Conservation (phyloP, 2,797 vertebrate species). For the Neosilurus mollespiculum region DNA sequence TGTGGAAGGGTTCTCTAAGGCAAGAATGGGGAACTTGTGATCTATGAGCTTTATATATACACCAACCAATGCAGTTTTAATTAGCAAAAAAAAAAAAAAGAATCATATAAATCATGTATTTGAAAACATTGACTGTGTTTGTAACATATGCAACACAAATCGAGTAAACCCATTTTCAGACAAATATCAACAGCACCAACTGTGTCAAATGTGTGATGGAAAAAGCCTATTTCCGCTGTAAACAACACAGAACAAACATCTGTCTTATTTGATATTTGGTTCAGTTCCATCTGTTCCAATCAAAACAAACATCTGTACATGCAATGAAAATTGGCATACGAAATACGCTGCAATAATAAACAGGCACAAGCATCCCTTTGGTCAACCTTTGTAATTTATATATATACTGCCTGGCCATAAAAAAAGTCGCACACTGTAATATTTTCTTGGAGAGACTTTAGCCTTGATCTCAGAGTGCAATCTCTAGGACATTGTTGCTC, state of each 20-base stretch:
- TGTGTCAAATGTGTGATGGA: neutral
- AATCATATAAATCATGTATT: no score
- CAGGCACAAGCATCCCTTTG: conserved; percentile 28
- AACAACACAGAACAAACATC: conserved; percentile 31
- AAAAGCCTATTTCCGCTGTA: conserved; percentile 11
- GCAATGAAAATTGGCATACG: neutral
- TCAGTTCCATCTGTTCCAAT: conserved; percentile 48
- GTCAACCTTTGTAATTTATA: conserved; percentile 2
- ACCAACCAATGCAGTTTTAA: neutral
- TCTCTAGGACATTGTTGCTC: no score
- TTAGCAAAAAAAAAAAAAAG: neutral
- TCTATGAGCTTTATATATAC: neutral
- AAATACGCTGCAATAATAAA: conserved; percentile 41
- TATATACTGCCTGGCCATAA: no score
- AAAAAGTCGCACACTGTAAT: no score
- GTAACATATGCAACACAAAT: neutral
- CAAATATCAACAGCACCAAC: neutral
- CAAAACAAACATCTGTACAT: conserved; percentile 44
- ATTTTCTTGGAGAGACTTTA: no score
- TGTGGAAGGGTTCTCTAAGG: neutral
- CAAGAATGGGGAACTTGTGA: no score
- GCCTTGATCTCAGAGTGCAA: no score
- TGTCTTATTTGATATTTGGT: conserved; percentile 23
- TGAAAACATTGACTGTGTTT: neutral
- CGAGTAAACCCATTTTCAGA: conserved; percentile 41